Conservation (phyloP, 2,113 vertebrate genomes). For the Panthera tigris region DNA sequence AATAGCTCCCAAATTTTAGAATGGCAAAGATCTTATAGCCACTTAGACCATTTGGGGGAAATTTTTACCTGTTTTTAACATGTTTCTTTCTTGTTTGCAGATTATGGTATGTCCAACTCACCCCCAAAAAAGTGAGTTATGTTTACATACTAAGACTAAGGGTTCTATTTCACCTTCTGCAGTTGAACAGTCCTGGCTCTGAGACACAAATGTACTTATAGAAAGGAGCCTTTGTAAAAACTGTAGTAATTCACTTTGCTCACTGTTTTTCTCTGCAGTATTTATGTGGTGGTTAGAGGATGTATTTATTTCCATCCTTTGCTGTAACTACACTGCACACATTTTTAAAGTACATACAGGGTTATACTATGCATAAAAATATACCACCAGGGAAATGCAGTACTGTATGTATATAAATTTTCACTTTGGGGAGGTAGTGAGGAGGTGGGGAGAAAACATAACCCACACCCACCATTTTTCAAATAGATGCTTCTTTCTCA, state of each 20-base stretch:
- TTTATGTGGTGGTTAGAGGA: conserved; percentile 15
- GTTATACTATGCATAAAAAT: background rate
- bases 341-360: background rate
- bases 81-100: background rate
- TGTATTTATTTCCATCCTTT: background rate
- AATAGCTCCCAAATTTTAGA: background rate
- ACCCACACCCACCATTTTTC: background rate
- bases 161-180: background rate
- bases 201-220: background rate
- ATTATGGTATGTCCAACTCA: background rate
- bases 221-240: background rate
- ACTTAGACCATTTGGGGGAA: background rate
- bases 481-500: background rate
- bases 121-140: background rate
- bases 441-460: background rate
- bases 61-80: background rate
- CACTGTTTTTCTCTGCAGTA: background rate
- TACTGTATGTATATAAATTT: background rate
- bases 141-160: background rate
- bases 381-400: background rate
- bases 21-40: background rate
- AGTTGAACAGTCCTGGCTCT: background rate
- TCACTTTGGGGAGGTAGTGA: background rate
- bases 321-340: background rate
- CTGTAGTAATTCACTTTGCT: background rate